Evolutionary conservation across 2,113 vertebrate genomes (phyloP).

Genomic region (Aphelocoma coerulescens): DNA sequence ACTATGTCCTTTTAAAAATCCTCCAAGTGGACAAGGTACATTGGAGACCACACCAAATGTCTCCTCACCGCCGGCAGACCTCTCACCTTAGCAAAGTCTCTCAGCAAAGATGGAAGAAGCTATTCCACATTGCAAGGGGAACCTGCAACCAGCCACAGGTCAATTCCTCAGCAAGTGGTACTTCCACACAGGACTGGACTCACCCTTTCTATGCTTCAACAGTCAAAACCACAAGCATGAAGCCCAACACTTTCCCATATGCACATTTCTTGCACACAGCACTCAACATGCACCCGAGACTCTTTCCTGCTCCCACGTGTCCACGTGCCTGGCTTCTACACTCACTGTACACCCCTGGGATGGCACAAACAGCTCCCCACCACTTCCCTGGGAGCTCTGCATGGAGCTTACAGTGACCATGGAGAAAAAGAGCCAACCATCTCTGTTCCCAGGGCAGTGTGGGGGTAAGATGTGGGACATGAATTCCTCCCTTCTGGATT

Average conservation of each 20-base stretch:
- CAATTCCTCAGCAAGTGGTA: neutral
- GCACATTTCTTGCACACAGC: rapidly evolving
- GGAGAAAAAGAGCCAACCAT: neutral
- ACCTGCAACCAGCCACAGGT: neutral
- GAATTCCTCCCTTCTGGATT: neutral
- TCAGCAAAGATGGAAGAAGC: neutral
- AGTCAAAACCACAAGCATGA: neutral
- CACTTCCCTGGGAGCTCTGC: neutral
- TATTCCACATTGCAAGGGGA: neutral
- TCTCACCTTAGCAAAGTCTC: neutral
- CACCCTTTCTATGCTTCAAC: neutral
- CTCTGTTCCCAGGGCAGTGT: neutral
- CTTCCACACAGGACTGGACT: neutral
- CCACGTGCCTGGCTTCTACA: rapidly evolving
- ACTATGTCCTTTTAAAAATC: neutral
- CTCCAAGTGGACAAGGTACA: neutral
- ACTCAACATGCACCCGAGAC: rapidly evolving
- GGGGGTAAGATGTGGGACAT: neutral
- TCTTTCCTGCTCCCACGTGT: rapidly evolving
- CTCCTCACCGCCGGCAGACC: neutral
- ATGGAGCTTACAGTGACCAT: neutral
- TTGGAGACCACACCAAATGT: neutral
- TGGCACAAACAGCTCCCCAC: neutral
- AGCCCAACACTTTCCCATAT: neutral
- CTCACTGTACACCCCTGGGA: rapidly evolving